Base-by-base conservation (phyloP, 2,113 vertebrate genomes). In the Nyctereutes procyonoides region DNA sequence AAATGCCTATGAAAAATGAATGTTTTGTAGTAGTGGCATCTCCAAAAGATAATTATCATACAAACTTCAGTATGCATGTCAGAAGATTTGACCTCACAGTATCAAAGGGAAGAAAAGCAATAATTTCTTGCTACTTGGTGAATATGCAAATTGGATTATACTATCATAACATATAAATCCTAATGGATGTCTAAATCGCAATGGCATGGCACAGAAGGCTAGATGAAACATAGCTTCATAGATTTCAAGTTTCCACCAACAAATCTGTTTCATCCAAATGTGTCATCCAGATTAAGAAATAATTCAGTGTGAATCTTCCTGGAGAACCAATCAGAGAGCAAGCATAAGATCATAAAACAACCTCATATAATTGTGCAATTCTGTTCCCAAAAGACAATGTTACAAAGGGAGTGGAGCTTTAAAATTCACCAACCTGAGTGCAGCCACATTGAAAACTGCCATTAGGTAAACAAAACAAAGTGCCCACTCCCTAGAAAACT, bases 111-210 rank as follows among this genome's bases (percentile, higher is more conserved):
- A 94, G 32, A 90, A 94, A 89, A 89, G 32, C 30, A 88, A 65
- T 81, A 85, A 94, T 38, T 95, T 95, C 63, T 86, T 69, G 73
- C 51, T 93, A 77, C 58, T 95, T 90, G 85, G 93, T 89, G 32
- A 89, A 92, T 82, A 95, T 76, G 71, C 56, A 93, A 73, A 86
- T 51, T 76, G 14, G 3, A 74, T 65, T 74, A 28, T 56, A 58
- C 63, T 65, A 67, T 65, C 32, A 62, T 17, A 87, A 86, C 53
- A 87, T 11, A 60, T 81, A 88, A 86, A 93, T 88, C 76, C 58
- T 71, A 96, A 79, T 14, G 17, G 43, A 84, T 87, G 12, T 74
- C 58, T 71, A 56, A 95, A 71, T 55, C 2, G 0, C 53, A 56
- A 17, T 65, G 62, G 38, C 2, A 60, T 24, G 13, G 19, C 28